Evolutionary conservation across 2,113 vertebrate genomes (phyloP), one percentile per base, ranked within the genome.

Genomic region (Silurus glanis): DNA sequence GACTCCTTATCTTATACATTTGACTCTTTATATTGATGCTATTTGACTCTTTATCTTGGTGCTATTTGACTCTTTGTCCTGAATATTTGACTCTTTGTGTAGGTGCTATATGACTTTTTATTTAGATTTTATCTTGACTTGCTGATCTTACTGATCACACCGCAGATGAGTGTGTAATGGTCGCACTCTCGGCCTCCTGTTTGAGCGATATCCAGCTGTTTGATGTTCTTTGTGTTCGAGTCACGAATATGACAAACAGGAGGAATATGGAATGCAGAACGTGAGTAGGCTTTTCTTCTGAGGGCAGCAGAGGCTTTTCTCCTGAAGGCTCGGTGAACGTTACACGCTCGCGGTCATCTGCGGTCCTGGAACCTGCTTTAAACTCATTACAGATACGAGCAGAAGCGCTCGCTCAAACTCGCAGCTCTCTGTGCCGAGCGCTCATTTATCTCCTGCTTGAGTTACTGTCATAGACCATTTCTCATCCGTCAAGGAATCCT

Each of bases 391-490:
- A 78, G 16, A n/a, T 28, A 5, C 21, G 17, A 13, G 8, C 28
- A 1, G n/a, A 21, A n/a, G 6, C 59, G 13, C 64, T n/a, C 37
- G n/a, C 9, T 58, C 37, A 71, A 47, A 80, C 28, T 37, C 28
- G 25, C 21, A 72, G 55, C 14, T 81, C n/a, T 45, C 9, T 37
- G 13, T 25, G 75, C 47, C 28, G 6, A 8, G 16, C 25, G 56
- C 83, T 76, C 23, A 51, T 56, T 75, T 55, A 47, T 23, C 23
- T 81, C 58, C 28, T 56, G 9, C 53, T 37, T 51, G 16, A 85
- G 58, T 61, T 53, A 85, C 75, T 71, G 75, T 56, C 78, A 83
- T 62, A 64, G 69, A 23, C 79, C 47, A 69, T 13, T 82, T 56
- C 59, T 81, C 66, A 37, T 47, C 12, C 0, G 4, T 82, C 74